A percentile compares a stretch with the other conserved stretches of the same genome.
These are phyloP conservation scores for Lepus oiostolus DNA, from an alignment of 2,797 vertebrate genomes.

Conservation along the genomic window DNA sequence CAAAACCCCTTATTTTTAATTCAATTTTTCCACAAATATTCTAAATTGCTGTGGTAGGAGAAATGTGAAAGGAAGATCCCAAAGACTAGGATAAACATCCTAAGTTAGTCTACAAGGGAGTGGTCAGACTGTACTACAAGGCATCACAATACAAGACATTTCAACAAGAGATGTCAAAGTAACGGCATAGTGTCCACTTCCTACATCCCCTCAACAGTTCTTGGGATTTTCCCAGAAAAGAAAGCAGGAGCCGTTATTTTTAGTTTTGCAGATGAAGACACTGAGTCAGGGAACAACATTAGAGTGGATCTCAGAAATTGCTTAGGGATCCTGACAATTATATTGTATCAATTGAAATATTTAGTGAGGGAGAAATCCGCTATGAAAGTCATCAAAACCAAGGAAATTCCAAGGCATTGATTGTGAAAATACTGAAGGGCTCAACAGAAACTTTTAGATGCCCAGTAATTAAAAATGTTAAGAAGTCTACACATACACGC, in stretches of 20 bases:
- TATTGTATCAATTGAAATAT: slow-evolving; percentile 45
- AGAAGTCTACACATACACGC: background rate
- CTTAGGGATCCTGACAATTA: background rate
- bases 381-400: slow-evolving; percentile 58
- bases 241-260: background rate
- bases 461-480: slow-evolving; percentile 6
- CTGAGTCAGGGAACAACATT: slow-evolving; percentile 5
- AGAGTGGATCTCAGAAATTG: slow-evolving; percentile 24
- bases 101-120: background rate
- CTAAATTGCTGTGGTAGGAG: background rate
- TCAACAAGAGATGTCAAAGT: background rate
- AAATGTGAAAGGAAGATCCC: slow-evolving; percentile 22
- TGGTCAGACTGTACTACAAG: background rate
- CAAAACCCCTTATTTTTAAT: no score
- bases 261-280: slow-evolving; percentile 13
- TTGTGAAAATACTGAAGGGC: slow-evolving; percentile 50
- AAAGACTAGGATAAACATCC: background rate
- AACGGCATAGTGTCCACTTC: background rate
- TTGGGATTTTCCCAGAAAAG: slow-evolving; percentile 5
- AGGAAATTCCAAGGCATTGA: slow-evolving; percentile 53
- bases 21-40: no score
- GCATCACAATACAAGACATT: background rate
- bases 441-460: slow-evolving; percentile 56
- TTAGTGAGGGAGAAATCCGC: background rate
- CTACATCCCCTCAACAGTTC: background rate